Percentiles rank a stretch among this genome's conserved stretches.
These are phyloP conservation scores for Apogon hyalosoma DNA, from an alignment of 2,797 vertebrate species.

Conservation along the genomic window DNA sequence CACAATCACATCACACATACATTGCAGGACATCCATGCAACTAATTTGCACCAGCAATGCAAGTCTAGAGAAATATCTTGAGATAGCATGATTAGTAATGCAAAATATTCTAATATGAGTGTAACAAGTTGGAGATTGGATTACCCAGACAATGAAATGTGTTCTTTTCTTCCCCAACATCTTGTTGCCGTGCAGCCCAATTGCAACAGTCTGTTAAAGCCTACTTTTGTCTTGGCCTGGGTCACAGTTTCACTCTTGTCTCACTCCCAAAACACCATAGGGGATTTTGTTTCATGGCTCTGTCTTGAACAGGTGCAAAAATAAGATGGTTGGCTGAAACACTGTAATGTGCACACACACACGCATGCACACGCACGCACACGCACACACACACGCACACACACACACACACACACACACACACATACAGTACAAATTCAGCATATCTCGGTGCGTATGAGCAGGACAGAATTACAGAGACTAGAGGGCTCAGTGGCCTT, in stretches of 20 bases:
- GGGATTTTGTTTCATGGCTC: slow-evolving; percentile 49
- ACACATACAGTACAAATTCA: slow-evolving; percentile 3
- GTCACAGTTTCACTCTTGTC: slow-evolving; percentile 40
- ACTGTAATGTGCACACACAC: slow-evolving; percentile 8
- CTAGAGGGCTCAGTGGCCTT: slow-evolving; percentile 20
- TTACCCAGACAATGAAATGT: slow-evolving; percentile 8
- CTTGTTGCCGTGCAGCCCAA: neutral
- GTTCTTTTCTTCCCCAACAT: slow-evolving; percentile 6
- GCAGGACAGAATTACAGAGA: slow-evolving; percentile 25
- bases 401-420: no score
- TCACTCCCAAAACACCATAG: slow-evolving; percentile 26
- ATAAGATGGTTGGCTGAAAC: slow-evolving; percentile 29
- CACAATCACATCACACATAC: slow-evolving; percentile 17
- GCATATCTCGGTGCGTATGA: slow-evolving; percentile 16
- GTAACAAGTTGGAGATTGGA: slow-evolving; percentile 20
- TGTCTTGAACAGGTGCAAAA: slow-evolving; percentile 47
- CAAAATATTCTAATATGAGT: slow-evolving; percentile 26
- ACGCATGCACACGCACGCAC: no score
- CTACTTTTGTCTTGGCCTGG: slow-evolving; percentile 25
- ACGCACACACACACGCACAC: neutral
- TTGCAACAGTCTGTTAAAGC: neutral
- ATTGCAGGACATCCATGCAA: slow-evolving; percentile 39
- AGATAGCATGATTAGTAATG: slow-evolving; percentile 35
- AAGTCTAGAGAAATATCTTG: slow-evolving; percentile 30
- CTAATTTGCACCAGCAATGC: slow-evolving; percentile 37